These are phyloP conservation scores for Macrochelys suwanniensis DNA, from an alignment of 2,797 vertebrate genomes.

Conservation along the genomic window DNA sequence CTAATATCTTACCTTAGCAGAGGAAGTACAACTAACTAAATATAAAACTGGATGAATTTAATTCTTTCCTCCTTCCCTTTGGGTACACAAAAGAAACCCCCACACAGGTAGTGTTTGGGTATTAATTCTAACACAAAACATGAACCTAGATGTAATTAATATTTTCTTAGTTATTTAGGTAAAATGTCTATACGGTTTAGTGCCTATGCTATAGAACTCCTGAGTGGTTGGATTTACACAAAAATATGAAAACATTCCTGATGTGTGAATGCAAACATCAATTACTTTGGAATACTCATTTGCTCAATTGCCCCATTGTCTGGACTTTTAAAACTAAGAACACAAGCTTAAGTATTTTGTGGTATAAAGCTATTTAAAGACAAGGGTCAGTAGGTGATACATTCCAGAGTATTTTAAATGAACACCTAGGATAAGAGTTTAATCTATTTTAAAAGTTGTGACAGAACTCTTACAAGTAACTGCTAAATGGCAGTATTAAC, in stretches of 20 bases:
- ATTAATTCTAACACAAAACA: background rate
- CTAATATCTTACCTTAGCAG: background rate
- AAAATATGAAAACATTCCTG: background rate
- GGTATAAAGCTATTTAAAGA: background rate
- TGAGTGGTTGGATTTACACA: background rate
- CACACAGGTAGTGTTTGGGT: background rate
- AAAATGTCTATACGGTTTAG: background rate
- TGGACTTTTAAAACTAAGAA: background rate
- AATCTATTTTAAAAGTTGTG: background rate
- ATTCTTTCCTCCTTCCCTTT: background rate
- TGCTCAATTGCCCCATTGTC: background rate
- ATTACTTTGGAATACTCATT: background rate
- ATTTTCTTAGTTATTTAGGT: background rate
- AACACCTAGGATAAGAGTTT: background rate
- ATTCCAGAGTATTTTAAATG: background rate
- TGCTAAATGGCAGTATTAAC: background rate
- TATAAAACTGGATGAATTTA: background rate
- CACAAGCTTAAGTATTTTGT: background rate
- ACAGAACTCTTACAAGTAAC: background rate
- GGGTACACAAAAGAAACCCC: background rate
- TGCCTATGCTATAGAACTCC: background rate
- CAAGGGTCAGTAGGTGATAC: background rate
- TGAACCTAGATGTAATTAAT: background rate
- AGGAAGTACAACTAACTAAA: background rate
- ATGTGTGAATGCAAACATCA: background rate